Evolutionary conservation across 2,113 vertebrate genomes (phyloP), one percentile per base, ranked within the genome.

Genomic region (Boleophthalmus pectinirostris): DNA sequence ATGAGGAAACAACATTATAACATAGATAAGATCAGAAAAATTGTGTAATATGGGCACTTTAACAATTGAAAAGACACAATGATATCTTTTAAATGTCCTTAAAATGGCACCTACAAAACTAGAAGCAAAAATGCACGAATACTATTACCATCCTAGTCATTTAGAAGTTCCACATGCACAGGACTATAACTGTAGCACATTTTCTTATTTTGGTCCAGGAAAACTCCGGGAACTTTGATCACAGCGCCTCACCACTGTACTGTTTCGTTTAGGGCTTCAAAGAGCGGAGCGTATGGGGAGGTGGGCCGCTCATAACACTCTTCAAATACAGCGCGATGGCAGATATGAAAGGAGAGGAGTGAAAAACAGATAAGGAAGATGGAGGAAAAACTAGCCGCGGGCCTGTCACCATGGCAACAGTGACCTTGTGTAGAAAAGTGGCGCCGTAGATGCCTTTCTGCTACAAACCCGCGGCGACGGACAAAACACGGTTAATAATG

Each of bases 351-450:
- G 74, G 69, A 84, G 73, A 72, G 67, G 68, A 85, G 83, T 73
- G 78, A 85, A 85, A 85, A 79, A 86, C 82, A 85, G 78, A 87
- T 82, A 85, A 87, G 82, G 70, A 82, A 87, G 80, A 82, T 83
- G 74, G 78, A 86, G 82, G 82, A 70, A 88, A 88, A 89, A 90
- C 87, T 89, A 90, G 87, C 90, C 85, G 87, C 84, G 79, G 87
- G 80, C 67, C 78, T 56, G 88, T 92, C 84, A 33, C 87, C 90
- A 92, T 90, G 90, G 90, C 87, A 91, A 92, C 91, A 87, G 90
- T 89, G 91, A 92, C 91, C 90, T 87, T 90, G 85, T 85, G 78
- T 79, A 82, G 79, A 86, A 85, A 85, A 78, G 84, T 77, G 81
- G 88, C 79, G 83, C 85, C 83, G 82, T 86, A 88, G 82, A 75